Evolutionary conservation across 2,888 invertebrate genomes (phyloP).

Genomic region (Siphlonurus alternatus): DNA sequence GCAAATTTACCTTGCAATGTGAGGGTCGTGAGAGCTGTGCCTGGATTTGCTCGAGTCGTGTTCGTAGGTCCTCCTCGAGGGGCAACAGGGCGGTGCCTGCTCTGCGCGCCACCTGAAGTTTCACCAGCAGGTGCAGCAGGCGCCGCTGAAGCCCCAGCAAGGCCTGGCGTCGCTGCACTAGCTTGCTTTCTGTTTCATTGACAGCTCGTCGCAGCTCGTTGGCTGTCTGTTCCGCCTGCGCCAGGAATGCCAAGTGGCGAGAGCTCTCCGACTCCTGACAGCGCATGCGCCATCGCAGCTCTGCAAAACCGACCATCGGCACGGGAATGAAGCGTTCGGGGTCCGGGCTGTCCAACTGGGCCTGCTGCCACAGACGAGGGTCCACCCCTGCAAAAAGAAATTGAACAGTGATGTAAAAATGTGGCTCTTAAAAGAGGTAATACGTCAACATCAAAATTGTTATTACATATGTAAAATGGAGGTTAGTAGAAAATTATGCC

Average conservation of each 20-base stretch:
- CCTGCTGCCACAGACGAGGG: slow-evolving; percentile 87
- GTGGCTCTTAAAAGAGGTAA: background rate
- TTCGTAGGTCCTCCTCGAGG: slow-evolving; percentile 80
- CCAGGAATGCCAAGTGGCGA: slow-evolving; percentile 63
- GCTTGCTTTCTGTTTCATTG: slow-evolving; percentile 58
- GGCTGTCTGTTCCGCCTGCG: slow-evolving; percentile 61
- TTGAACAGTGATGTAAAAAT: slow-evolving; percentile 7
- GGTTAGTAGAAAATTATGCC: background rate
- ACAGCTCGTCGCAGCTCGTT: slow-evolving; percentile 63
- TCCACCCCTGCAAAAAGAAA: slow-evolving; percentile 55
- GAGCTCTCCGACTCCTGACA: slow-evolving; percentile 72
- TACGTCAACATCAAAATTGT: background rate
- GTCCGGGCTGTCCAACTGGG: slow-evolving; percentile 90
- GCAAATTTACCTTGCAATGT: slow-evolving; percentile 77
- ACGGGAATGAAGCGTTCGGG: slow-evolving; percentile 69
- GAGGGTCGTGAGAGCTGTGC: slow-evolving; percentile 80
- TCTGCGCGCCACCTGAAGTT: slow-evolving; percentile 77
- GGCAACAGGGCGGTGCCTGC: slow-evolving; percentile 71
- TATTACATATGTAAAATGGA: background rate
- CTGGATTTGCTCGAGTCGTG: slow-evolving; percentile 71
- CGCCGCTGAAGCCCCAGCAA: background rate
- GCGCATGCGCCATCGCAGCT: slow-evolving; percentile 52
- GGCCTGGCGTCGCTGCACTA: slow-evolving; percentile 44
- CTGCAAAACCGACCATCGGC: slow-evolving; percentile 76
- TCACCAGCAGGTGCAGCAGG: slow-evolving; percentile 56